Conservation (phyloP, 2,113 vertebrate species). For the Murina feae region DNA sequence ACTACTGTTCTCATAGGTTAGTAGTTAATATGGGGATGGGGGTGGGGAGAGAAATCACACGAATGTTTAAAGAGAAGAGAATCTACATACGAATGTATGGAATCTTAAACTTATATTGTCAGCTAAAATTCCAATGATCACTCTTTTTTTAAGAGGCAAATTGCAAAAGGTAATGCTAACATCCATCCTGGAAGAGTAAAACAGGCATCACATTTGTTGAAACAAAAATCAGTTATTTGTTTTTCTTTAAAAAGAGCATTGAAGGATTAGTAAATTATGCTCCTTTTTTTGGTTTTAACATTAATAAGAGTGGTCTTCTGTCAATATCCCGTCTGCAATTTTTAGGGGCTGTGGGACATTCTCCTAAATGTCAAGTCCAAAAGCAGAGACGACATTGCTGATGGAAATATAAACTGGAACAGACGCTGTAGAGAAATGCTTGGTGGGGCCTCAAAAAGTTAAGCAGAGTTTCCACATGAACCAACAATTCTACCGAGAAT, state of each 20-base stretch:
- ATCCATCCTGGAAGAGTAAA: neutral
- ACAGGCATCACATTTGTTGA: neutral
- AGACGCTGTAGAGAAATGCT: neutral
- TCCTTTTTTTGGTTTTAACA: neutral
- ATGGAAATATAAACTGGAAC: rapidly evolving
- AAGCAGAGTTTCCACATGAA: neutral
- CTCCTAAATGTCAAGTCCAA: neutral
- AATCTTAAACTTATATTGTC: neutral
- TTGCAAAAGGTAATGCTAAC: neutral
- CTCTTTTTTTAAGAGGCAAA: neutral
- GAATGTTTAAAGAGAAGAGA: neutral
- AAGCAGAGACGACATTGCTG: neutral
- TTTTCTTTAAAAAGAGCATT: neutral
- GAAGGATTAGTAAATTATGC: neutral
- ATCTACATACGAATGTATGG: neutral
- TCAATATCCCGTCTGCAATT: neutral
- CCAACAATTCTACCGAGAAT: neutral
- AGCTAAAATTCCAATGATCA: neutral
- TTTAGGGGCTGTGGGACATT: neutral
- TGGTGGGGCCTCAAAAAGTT: neutral
- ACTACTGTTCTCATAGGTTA: too few relatives aligned
- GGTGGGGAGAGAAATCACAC: neutral
- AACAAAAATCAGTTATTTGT: neutral
- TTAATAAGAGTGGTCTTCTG: neutral
- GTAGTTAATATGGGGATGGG: neutral